Evolutionary conservation across 1,140 invertebrate genomes (phyloP).

Genomic region (Arion vulgaris): DNA sequence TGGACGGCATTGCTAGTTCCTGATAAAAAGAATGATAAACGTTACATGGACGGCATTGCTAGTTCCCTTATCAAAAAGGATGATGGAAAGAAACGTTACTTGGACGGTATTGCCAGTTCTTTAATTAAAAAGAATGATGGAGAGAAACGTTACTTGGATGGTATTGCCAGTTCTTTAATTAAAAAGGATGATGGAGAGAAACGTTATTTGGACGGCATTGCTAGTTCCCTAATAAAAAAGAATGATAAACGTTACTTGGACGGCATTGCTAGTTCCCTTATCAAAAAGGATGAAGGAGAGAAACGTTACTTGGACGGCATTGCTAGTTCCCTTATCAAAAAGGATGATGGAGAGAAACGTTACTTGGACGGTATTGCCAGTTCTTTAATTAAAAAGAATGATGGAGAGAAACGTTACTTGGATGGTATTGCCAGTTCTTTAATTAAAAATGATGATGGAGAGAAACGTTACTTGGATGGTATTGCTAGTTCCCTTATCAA

Average conservation of each 20-base stretch:
- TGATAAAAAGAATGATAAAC: not conserved
- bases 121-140: not conserved
- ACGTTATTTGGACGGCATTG: not conserved
- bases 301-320: conserved; percentile 1
- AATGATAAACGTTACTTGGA: not conserved
- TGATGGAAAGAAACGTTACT: not conserved
- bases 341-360: not conserved
- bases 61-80: not conserved
- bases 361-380: not conserved
- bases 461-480: conserved; percentile 2
- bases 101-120: not conserved
- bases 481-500: not conserved
- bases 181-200: not conserved
- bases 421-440: conserved; percentile 8
- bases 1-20: not conserved
- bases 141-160: not conserved
- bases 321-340: not conserved
- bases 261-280: conserved; percentile 1
- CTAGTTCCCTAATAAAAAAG: not conserved
- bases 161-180: conserved; percentile 3
- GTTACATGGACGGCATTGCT: not conserved
- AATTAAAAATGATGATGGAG: not conserved
- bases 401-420: not conserved
- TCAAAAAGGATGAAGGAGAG: not conserved
- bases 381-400: not conserved